Percentiles rank a stretch among this genome's conserved stretches.
phyloP scores from a whole-genome alignment of 2,113 vertebrate genomes.

The Empidonax alnorum region DNA sequence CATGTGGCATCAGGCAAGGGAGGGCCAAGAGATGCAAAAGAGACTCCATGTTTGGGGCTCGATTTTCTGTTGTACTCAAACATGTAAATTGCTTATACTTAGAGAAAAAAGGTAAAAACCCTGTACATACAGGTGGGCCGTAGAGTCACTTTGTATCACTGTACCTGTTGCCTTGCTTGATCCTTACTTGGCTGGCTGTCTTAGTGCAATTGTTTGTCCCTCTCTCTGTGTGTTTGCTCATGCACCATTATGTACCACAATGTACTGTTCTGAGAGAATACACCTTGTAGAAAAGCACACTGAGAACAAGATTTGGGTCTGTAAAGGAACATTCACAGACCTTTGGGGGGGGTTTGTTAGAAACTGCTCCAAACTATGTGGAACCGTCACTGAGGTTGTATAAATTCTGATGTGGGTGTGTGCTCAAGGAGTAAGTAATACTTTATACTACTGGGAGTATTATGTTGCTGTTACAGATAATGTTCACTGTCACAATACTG shows the following conservation, averaged over 20 bases:
- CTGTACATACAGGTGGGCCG: neutral
- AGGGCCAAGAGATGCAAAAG: neutral
- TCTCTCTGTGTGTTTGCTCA: neutral
- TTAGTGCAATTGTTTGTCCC: neutral
- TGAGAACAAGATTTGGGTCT: neutral
- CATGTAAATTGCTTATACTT: neutral
- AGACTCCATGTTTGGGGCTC: neutral
- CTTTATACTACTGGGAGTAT: neutral
- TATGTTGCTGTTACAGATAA: neutral
- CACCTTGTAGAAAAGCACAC: neutral
- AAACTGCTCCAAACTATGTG: neutral
- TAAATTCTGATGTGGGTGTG: neutral
- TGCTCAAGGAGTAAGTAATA: neutral
- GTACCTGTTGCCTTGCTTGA: neutral
- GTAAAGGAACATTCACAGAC: neutral
- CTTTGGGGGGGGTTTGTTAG: neutral
- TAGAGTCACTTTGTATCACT: neutral
- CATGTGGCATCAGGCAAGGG: accelerated
- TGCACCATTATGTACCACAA: accelerated
- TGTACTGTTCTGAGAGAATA: neutral
- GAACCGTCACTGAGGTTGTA: neutral
- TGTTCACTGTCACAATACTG: neutral
- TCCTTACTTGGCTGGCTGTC: neutral
- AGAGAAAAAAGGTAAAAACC: neutral
- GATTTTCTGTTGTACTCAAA: neutral